Evolutionary conservation across 1,140 invertebrate species (phyloP), one percentile per base, ranked within the genome.

Genomic region (Atta texana): DNA sequence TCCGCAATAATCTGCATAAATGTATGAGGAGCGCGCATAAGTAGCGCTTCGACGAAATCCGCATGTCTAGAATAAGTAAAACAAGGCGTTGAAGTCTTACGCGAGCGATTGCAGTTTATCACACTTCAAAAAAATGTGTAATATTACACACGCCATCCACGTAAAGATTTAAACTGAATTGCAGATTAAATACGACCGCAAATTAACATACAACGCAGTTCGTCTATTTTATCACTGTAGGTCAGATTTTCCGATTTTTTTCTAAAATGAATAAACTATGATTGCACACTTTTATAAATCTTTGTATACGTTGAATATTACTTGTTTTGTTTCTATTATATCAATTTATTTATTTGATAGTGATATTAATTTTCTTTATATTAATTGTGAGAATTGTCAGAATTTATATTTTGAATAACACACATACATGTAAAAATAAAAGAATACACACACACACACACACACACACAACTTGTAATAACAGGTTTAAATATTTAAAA

Each of bases 21-120:
- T 84, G 80, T 57, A 84, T 84, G 69, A 82, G 69, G 51, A 55
- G 55, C 31, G 68, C n/a, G 80, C 14, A 51, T 75, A 84, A 71
- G 59, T 28, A 68, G 66, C 21, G 4, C 49, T 69, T 69, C 49
- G 28, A 7, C 49, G 49, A 64, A 64, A 63, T 39, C 39, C 28
- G 57, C 28, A 34, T 34, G 31, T 21, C 16, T 14, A 18, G 51
- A 71, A 49, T 59, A 55, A 28, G 68, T 31, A 5, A 82, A 49
- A 21, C 80, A 10, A n/a, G 18, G 16, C 21, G 53, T 18, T 12
- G 18, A 39, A 49, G 24, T 14, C 28, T 49, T 16, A 7, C 49
- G 49, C 64, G 44, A 66, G 63, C 28, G 39, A 44, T 61, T 59
- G 18, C 51, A 55, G 24, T 71, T 72, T 21, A 51, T 16, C 49